phyloP scores from a whole-genome alignment of 2,888 invertebrate species.

The Drosophila mimica region DNA sequence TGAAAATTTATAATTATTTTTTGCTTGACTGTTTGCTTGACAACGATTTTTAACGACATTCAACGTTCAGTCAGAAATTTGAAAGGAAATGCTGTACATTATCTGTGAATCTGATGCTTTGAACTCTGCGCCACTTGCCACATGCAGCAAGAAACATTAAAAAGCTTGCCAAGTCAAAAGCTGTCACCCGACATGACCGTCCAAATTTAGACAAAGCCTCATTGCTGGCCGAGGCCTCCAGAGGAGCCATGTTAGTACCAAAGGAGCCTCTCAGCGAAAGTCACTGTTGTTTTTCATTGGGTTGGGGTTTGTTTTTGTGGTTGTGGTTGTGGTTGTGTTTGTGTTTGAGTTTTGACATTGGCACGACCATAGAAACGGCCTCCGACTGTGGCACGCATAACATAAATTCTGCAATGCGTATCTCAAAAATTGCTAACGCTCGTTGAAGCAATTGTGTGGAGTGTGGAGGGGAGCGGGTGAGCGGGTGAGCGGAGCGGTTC shows the following conservation, averaged over 20 bases:
- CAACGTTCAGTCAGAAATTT: slow-evolving; percentile 64
- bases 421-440: slow-evolving; percentile 75
- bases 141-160: slow-evolving; percentile 42
- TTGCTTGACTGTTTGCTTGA: slow-evolving; percentile 9
- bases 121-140: slow-evolving; percentile 74
- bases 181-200: slow-evolving; percentile 76
- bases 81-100: slow-evolving; percentile 76
- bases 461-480: too few species aligned
- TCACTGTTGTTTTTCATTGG: slow-evolving; percentile 53
- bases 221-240: slow-evolving; percentile 62
- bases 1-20: slow-evolving; percentile 47
- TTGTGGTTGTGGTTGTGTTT: slow-evolving; percentile 21
- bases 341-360: slow-evolving; percentile 56
- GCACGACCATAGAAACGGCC: slow-evolving; percentile 52
- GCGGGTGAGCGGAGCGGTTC: background rate
- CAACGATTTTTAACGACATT: slow-evolving; percentile 25
- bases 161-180: slow-evolving; percentile 72
- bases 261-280: slow-evolving; percentile 62
- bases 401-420: slow-evolving; percentile 79
- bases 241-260: slow-evolving; percentile 42
- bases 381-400: slow-evolving; percentile 74
- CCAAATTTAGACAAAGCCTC: slow-evolving; percentile 79
- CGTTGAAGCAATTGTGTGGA: slow-evolving; percentile 39
- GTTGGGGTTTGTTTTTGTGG: slow-evolving; percentile 27
- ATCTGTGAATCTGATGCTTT: slow-evolving; percentile 74